Percentiles rank a stretch among this genome's conserved stretches.
These are phyloP conservation scores for Falco punctatus DNA, from an alignment of 2,113 vertebrate species.

Conservation along the genomic window DNA sequence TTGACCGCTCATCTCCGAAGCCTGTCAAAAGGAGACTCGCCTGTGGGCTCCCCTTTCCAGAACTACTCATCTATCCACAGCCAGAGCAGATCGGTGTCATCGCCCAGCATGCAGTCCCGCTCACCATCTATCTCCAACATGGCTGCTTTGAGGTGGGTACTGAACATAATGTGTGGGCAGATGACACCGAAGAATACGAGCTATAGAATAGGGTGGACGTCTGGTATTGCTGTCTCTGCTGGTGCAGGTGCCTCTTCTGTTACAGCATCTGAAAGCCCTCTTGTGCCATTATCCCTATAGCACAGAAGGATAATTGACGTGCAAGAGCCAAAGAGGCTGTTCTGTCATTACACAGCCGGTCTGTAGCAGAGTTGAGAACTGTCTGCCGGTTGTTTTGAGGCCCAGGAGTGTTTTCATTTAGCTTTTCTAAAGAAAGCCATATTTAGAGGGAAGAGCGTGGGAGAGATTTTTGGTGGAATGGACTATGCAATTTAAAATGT, in stretches of 20 bases:
- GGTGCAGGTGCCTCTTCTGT: not conserved
- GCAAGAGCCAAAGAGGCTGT: not conserved
- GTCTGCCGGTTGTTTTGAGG: not conserved
- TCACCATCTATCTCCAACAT: slow-evolving; percentile 93
- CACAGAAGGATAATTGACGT: not conserved
- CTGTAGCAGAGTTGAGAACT: not conserved
- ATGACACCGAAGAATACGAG: not conserved
- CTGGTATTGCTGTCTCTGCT: not conserved
- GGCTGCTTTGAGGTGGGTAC: slow-evolving; percentile 89
- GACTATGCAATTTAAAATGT: not conserved
- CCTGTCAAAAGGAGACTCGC: slow-evolving; percentile 88
- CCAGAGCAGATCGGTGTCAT: slow-evolving; percentile 84
- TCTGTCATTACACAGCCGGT: not conserved
- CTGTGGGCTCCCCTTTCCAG: slow-evolving; percentile 87
- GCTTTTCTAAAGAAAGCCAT: not conserved
- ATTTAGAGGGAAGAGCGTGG: not conserved
- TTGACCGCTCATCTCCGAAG: slow-evolving; percentile 87
- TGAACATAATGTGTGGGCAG: not conserved
- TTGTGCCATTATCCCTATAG: not conserved
- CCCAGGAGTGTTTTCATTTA: not conserved
- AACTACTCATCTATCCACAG: slow-evolving; percentile 87
- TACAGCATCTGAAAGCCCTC: not conserved
- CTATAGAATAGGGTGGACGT: rapidly evolving
- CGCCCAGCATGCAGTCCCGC: slow-evolving; percentile 87
- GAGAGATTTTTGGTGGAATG: not conserved